These are phyloP conservation scores for Cephonodes hylas DNA, from an alignment of 2,888 invertebrate genomes.

Conservation along the genomic window DNA sequence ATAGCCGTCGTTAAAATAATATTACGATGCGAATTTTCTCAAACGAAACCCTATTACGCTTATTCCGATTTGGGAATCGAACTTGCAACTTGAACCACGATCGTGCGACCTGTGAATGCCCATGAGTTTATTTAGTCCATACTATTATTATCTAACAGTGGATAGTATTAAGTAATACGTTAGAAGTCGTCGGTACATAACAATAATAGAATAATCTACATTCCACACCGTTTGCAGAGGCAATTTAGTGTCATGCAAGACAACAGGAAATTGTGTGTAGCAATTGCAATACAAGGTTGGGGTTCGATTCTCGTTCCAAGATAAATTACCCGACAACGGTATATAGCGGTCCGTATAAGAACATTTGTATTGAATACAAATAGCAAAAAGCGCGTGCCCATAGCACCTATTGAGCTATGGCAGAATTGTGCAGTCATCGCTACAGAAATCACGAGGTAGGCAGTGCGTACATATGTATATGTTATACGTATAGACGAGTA, in stretches of 20 bases:
- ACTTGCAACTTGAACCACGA: too few species aligned
- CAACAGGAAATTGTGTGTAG: constrained; percentile 62
- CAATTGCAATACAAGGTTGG: constrained; percentile 61
- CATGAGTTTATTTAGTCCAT: not conserved
- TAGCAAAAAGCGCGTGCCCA: constrained; percentile 35
- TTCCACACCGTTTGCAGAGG: constrained; percentile 68
- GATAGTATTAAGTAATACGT: not conserved
- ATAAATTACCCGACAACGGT: constrained; percentile 69
- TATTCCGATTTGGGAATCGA: too few species aligned
- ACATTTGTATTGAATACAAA: constrained; percentile 71
- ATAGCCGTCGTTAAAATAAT: not conserved
- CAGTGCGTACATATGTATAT: not conserved
- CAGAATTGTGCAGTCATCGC: not conserved
- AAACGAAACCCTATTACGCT: too few species aligned
- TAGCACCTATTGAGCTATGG: not conserved
- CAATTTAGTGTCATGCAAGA: constrained; percentile 70
- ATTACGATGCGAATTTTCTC: too few species aligned
- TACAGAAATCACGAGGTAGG: not conserved
- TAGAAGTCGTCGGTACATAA: constrained; percentile 28
- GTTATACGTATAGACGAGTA: too few species aligned
- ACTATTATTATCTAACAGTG: not conserved
- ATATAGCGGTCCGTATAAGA: constrained; percentile 65
- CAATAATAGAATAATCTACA: constrained; percentile 72
- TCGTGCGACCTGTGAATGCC: too few species aligned
- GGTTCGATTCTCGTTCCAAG: constrained; percentile 60